Evolutionary conservation across 2,888 invertebrate species (phyloP).

Genomic region (Synanthedon myopaeformis): DNA sequence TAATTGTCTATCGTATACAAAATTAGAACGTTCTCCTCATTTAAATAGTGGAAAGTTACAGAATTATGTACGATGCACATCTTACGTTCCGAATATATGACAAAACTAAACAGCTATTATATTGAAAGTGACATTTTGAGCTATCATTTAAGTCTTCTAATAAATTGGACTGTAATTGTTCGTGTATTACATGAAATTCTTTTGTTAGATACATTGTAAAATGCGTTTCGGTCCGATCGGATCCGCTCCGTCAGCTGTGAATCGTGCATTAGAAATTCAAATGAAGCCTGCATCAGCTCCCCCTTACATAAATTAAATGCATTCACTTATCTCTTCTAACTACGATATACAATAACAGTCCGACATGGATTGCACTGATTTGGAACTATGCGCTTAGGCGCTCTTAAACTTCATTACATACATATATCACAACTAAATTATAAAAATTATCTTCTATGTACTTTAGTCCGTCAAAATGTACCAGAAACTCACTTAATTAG

Average conservation of each 20-base stretch:
- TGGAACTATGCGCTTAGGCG: conserved; percentile 36
- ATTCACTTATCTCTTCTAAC: conserved; percentile 62
- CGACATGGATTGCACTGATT: conserved; percentile 51
- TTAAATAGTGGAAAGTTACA: too few relatives aligned
- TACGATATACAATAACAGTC: conserved; percentile 58
- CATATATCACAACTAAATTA: conserved; percentile 60
- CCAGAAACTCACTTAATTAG: conserved; percentile 44
- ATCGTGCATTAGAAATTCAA: conserved; percentile 1
- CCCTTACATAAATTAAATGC: conserved; percentile 61
- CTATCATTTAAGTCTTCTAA: too few relatives aligned
- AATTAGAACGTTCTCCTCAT: not conserved
- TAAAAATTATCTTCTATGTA: conserved; percentile 44
- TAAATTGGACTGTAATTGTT: too few relatives aligned
- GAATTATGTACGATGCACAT: too few relatives aligned
- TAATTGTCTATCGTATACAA: not conserved
- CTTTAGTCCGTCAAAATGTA: conserved; percentile 30
- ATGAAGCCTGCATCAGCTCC: conserved; percentile 18
- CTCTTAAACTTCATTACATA: conserved; percentile 27
- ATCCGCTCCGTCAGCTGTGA: not conserved
- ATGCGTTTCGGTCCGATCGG: too few relatives aligned
- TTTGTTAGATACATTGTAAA: too few relatives aligned
- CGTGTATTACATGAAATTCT: too few relatives aligned
- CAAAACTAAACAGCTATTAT: too few relatives aligned
- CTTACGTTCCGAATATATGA: too few relatives aligned
- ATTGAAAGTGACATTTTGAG: too few relatives aligned